phyloP scores from a whole-genome alignment of 2,113 vertebrate genomes.

The Hippotragus niger region DNA sequence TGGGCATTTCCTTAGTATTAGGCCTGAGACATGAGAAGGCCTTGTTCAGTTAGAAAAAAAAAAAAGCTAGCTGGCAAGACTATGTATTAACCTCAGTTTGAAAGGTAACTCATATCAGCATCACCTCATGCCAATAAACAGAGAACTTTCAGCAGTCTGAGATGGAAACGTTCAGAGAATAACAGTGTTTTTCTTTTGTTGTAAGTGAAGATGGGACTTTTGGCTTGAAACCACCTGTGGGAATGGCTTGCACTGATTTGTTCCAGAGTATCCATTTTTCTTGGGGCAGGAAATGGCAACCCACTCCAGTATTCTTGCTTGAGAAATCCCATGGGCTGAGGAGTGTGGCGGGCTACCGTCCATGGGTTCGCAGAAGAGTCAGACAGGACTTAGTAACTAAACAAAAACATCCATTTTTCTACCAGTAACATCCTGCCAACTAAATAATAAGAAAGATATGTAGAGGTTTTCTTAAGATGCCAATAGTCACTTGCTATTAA shows the following conservation, averaged over 20 bases:
- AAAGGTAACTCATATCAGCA: background rate
- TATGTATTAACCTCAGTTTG: background rate
- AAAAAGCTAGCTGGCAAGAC: background rate
- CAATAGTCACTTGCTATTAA: conserved; percentile 31
- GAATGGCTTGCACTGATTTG: background rate
- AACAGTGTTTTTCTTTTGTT: background rate
- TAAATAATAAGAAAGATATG: background rate
- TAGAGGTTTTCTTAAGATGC: conserved; percentile 28
- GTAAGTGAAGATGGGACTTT: background rate
- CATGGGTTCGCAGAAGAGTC: background rate
- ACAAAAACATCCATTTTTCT: conserved; percentile 21
- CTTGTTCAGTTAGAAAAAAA: background rate
- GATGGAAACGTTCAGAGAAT: background rate
- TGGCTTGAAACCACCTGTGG: background rate
- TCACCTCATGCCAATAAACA: background rate
- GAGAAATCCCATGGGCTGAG: background rate
- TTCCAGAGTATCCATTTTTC: conserved; percentile 28
- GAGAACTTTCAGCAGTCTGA: background rate
- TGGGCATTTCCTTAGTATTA: background rate
- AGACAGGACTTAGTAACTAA: background rate
- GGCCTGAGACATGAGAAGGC: background rate
- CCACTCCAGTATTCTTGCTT: background rate
- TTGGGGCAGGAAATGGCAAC: background rate
- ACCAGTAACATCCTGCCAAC: background rate
- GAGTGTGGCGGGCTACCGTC: background rate